Evolutionary conservation across 1,140 invertebrate species (phyloP).

Genomic region (Diachasma alloeum): DNA sequence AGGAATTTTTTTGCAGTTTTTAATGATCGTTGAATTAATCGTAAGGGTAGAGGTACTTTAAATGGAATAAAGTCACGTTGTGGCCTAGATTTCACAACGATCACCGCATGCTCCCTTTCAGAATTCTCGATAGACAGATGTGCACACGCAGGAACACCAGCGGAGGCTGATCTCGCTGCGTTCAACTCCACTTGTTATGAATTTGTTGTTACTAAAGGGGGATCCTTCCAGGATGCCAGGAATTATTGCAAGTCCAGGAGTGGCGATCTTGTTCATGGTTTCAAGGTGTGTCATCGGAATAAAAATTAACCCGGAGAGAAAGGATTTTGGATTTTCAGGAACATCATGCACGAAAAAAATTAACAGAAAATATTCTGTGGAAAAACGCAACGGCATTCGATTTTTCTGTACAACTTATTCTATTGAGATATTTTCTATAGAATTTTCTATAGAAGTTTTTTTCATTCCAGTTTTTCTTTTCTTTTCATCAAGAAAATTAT

Average conservation of each 20-base stretch:
- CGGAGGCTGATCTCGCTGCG: slow-evolving; percentile 78
- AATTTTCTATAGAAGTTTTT: too few species aligned
- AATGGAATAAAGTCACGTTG: not conserved
- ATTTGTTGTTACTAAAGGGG: slow-evolving; percentile 81
- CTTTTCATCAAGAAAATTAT: too few species aligned
- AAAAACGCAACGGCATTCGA: too few species aligned
- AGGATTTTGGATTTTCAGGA: too few species aligned
- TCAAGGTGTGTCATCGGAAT: slow-evolving; percentile 62
- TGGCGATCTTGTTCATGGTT: slow-evolving; percentile 83
- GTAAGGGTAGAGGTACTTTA: not conserved
- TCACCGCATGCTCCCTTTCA: slow-evolving; percentile 51
- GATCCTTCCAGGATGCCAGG: slow-evolving; percentile 81
- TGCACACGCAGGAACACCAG: slow-evolving; percentile 72
- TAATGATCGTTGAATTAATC: not conserved
- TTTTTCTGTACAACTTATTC: too few species aligned
- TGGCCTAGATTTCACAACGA: slow-evolving; percentile 12
- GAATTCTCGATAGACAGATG: slow-evolving; percentile 86
- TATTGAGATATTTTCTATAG: too few species aligned
- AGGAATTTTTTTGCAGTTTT: too few species aligned
- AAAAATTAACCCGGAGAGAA: too few species aligned
- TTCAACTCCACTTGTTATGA: slow-evolving; percentile 91
- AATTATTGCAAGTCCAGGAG: slow-evolving; percentile 77
- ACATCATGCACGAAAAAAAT: too few species aligned
- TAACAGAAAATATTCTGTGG: too few species aligned
- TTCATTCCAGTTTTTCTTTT: too few species aligned